Conservation (phyloP, 2,888 invertebrate genomes). For the Polymixis flavicincta region DNA sequence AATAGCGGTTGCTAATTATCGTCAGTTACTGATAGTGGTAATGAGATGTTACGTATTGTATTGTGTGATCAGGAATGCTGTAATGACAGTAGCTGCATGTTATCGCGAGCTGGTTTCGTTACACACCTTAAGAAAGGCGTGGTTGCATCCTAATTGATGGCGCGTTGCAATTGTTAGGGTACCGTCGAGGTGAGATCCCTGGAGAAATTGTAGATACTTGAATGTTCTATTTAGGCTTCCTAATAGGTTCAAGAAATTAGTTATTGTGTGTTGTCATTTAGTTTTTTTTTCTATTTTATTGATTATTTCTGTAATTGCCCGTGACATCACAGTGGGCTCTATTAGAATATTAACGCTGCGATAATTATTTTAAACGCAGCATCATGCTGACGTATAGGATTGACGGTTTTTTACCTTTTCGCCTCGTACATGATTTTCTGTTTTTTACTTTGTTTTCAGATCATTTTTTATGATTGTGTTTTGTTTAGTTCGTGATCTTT, state of each 20-base stretch:
- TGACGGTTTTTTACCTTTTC: too few relatives aligned
- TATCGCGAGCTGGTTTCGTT: constrained; percentile 55
- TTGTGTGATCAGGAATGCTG: constrained; percentile 40
- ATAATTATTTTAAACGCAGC: too few relatives aligned
- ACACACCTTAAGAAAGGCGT: constrained; percentile 61
- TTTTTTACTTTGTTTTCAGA: too few relatives aligned
- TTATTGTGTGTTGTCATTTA: too few relatives aligned
- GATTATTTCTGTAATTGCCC: too few relatives aligned
- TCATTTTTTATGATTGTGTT: too few relatives aligned
- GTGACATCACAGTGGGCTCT: too few relatives aligned
- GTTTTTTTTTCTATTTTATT: too few relatives aligned
- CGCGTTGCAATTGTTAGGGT: constrained; percentile 49
- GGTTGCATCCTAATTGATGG: constrained; percentile 63
- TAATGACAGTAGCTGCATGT: constrained; percentile 53
- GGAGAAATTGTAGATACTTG: background rate
- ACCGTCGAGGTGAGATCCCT: constrained; percentile 21
- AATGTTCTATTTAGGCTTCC: background rate
- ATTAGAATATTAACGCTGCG: too few relatives aligned
- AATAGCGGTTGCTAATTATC: constrained; percentile 21
- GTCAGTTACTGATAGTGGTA: constrained; percentile 35
- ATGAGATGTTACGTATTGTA: constrained; percentile 46
- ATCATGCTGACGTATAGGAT: too few relatives aligned
- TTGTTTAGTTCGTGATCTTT: too few relatives aligned
- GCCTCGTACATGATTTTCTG: too few relatives aligned
- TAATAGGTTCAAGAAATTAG: background rate